Percentiles rank a stretch among this genome's conserved stretches.
Conservation (phyloP, 2,113 vertebrate species). For the Gymnarchus niloticus region DNA sequence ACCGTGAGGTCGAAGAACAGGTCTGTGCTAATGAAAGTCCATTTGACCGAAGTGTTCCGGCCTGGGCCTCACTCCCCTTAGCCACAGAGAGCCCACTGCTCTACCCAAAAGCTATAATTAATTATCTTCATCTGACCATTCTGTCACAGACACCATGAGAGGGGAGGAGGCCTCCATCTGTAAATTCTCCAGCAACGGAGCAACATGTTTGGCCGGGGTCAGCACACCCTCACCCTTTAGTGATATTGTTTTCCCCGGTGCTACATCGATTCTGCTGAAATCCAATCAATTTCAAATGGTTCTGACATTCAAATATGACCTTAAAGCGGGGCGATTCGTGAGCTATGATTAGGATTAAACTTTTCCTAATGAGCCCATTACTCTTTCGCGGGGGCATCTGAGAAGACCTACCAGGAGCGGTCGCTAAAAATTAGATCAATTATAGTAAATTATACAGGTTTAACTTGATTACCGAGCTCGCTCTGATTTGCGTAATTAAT, state of each 20-base stretch:
- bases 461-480: constrained; percentile 86
- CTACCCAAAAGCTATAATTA: too few relatives aligned
- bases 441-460: constrained; percentile 92
- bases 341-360: constrained; percentile 99
- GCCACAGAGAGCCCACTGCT: not conserved
- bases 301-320: constrained; percentile 99
- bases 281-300: constrained; percentile 98
- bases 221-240: constrained; percentile 88
- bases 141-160: not conserved
- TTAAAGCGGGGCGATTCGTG: constrained; percentile 93
- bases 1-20: not conserved
- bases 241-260: constrained; percentile 99
- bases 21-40: not conserved
- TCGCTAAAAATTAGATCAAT: constrained; percentile 97
- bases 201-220: constrained; percentile 82
- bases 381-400: constrained; percentile 76
- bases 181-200: constrained; percentile 62
- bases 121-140: not conserved
- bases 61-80: not conserved
- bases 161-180: constrained; percentile 29
- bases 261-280: constrained; percentile 99
- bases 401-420: constrained; percentile 70
- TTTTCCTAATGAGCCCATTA: constrained; percentile 98
- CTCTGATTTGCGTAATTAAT: constrained; percentile 98
- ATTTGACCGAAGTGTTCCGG: too few relatives aligned